phyloP scores from a whole-genome alignment of 2,797 vertebrate genomes.

The Gorsachius magnificus region DNA sequence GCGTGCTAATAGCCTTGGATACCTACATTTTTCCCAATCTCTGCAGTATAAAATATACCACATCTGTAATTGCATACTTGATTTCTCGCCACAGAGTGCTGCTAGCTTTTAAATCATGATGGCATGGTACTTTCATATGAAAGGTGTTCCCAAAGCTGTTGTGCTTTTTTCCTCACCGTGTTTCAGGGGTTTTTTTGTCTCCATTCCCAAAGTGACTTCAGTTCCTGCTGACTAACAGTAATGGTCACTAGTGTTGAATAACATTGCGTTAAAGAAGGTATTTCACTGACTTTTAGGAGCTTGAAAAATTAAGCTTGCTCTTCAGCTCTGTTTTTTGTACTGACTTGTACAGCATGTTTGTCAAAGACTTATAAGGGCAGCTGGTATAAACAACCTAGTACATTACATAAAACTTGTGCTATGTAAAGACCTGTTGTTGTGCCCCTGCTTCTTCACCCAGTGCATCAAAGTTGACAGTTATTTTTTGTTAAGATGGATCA shows the following conservation, averaged over 20 bases:
- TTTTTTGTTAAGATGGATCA: background rate
- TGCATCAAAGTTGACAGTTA: background rate
- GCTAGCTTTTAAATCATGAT: background rate
- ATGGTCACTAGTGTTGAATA: background rate
- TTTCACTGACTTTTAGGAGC: background rate
- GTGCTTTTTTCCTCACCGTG: background rate
- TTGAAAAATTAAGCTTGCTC: background rate
- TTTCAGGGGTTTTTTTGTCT: background rate
- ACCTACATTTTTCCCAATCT: background rate
- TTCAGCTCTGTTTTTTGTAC: background rate
- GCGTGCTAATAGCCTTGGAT: background rate
- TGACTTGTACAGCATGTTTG: background rate
- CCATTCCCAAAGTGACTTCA: background rate
- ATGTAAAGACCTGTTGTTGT: background rate
- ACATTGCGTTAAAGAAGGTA: background rate
- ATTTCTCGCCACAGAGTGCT: background rate
- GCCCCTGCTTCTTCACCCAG: background rate
- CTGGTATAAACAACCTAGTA: background rate
- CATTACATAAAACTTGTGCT: background rate
- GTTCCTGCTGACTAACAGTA: background rate
- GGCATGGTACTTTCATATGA: rapidly evolving
- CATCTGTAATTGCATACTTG: background rate
- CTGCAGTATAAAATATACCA: background rate
- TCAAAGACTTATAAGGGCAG: background rate
- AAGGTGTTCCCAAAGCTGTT: background rate